Conservation (phyloP, 1,140 invertebrate species). For the Potamilus streckersoni region DNA sequence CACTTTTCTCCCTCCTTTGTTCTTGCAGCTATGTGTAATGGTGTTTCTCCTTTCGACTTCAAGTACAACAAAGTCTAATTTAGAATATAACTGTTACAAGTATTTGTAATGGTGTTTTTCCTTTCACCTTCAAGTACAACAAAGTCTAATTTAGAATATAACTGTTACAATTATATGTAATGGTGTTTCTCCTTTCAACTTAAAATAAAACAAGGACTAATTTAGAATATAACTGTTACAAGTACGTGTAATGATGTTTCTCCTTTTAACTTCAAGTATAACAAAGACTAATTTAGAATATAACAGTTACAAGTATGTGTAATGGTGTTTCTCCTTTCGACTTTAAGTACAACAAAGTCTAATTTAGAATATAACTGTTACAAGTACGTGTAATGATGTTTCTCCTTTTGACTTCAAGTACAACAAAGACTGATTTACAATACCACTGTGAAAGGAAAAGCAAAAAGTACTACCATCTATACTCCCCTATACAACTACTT, state of each 20-base stretch:
- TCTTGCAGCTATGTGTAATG: constrained; percentile 94
- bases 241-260: constrained; percentile 97
- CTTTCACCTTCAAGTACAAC: too few species aligned
- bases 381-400: constrained; percentile 95
- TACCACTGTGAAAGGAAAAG: too few species aligned
- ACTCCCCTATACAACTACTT: too few species aligned
- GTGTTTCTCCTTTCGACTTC: constrained; percentile 78
- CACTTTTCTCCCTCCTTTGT: constrained; percentile 95
- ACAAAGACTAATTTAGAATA: too few species aligned
- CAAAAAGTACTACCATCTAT: too few species aligned
- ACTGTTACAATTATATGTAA: constrained; percentile 89
- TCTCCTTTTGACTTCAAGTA: constrained; percentile 70
- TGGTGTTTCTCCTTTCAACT: constrained; percentile 81
- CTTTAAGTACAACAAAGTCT: too few species aligned
- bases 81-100: too few species aligned
- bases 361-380: constrained; percentile 61
- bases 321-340: constrained; percentile 84
- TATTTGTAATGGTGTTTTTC: too few species aligned
- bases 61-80: too few species aligned
- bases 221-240: constrained; percentile 67
- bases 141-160: too few species aligned
- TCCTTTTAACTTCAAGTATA: constrained; percentile 41
- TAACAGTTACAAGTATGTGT: constrained; percentile 85
- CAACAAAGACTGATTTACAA: too few species aligned
- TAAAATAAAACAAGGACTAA: too few species aligned